Percentiles rank a stretch among this genome's conserved stretches.
Conservation (phyloP, 2,797 vertebrate genomes). For the Erpetoichthys calabaricus region DNA sequence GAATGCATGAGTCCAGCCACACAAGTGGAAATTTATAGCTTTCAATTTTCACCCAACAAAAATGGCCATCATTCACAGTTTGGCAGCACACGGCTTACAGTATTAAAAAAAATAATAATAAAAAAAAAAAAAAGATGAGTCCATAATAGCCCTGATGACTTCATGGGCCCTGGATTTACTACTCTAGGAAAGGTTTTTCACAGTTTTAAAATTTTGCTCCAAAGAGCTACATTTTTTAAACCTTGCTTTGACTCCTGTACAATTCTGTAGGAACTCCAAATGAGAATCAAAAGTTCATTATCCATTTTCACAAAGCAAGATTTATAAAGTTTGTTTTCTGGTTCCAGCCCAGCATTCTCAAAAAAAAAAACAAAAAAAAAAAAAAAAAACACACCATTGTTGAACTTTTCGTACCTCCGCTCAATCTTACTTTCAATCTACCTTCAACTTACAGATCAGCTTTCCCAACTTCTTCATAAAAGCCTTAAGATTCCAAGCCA, state of each 20-base stretch:
- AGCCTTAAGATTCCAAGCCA: constrained; percentile 27
- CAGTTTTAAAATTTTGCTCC: constrained; percentile 46
- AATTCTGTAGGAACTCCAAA: constrained; percentile 19
- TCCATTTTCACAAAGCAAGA: constrained; percentile 34
- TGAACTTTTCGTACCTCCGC: constrained; percentile 44
- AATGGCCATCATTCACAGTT: constrained; percentile 65
- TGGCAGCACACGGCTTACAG: constrained; percentile 48
- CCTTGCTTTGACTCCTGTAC: constrained; percentile 26
- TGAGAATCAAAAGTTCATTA: constrained; percentile 39
- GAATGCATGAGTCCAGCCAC: constrained; percentile 63
- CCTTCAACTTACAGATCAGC: constrained; percentile 38
- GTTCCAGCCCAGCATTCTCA: constrained; percentile 62
- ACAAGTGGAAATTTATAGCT: constrained; percentile 39
- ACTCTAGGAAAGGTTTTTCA: constrained; percentile 40
- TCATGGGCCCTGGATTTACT: constrained; percentile 21
- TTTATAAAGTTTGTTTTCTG: constrained; percentile 32
- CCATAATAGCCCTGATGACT: constrained; percentile 43
- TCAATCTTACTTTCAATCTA: constrained; percentile 14
- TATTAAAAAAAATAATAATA: too few species aligned
- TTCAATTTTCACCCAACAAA: constrained; percentile 18
- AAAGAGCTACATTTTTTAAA: constrained; percentile 34
- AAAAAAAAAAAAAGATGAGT: too few species aligned
- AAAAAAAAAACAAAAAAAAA: constrained; percentile 12
- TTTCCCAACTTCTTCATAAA: constrained; percentile 23
- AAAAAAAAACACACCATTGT: background rate